These are phyloP conservation scores for Cybosia mesomella DNA, from an alignment of 2,888 invertebrate genomes.

Conservation along the genomic window DNA sequence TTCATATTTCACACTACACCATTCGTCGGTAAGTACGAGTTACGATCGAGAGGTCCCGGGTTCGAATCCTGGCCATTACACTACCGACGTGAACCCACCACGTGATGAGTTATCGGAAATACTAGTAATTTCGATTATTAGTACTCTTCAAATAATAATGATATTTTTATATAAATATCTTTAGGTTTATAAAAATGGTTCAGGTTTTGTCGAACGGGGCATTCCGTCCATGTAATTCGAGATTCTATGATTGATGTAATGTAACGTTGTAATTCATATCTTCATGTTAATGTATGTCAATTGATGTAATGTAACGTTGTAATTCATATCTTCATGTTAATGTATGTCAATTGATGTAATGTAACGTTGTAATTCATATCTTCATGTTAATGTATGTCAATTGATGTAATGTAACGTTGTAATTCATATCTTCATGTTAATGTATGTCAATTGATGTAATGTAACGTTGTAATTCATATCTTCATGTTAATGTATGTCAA, in stretches of 20 bases:
- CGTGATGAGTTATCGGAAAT: too few relatives aligned
- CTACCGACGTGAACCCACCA: too few relatives aligned
- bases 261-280: not conserved
- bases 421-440: not conserved
- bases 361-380: not conserved
- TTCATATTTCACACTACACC: too few relatives aligned
- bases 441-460: slow-evolving; percentile 1
- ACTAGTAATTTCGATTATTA: too few relatives aligned
- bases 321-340: not conserved
- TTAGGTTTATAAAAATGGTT: too few relatives aligned
- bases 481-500: not conserved
- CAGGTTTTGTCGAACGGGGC: too few relatives aligned
- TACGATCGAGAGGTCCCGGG: too few relatives aligned
- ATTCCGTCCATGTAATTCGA: not conserved
- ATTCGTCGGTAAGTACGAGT: too few relatives aligned
- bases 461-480: not conserved
- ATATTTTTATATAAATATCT: too few relatives aligned
- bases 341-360: slow-evolving; percentile 1
- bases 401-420: not conserved
- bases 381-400: not conserved
- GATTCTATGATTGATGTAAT: not conserved
- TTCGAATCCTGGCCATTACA: too few relatives aligned
- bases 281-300: not conserved
- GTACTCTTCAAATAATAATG: too few relatives aligned
- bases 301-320: not conserved